phyloP scores from a whole-genome alignment of 2,888 invertebrate species.

The Lepidochitona cinerea region DNA sequence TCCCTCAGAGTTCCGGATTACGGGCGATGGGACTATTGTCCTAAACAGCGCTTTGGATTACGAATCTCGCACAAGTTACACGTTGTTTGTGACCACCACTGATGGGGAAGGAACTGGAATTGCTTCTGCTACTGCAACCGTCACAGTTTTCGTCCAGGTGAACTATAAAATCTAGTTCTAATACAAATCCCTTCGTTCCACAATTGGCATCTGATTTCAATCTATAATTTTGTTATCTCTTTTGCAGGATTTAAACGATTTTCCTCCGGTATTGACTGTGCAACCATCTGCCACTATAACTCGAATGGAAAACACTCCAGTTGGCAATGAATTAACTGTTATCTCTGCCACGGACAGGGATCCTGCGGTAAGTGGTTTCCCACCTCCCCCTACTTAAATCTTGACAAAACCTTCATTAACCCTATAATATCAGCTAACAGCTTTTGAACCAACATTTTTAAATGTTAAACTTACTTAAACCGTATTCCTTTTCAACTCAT shows the following conservation, averaged over 20 bases:
- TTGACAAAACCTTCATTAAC: too few species aligned
- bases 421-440: too few species aligned
- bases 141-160: constrained; percentile 57
- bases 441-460: too few species aligned
- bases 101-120: constrained; percentile 43
- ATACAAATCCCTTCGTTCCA: background rate
- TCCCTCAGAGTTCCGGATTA: constrained; percentile 45
- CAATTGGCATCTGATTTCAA: background rate
- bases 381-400: too few species aligned
- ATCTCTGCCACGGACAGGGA: constrained; percentile 48
- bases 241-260: constrained; percentile 60
- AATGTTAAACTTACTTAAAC: background rate
- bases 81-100: constrained; percentile 51
- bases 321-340: constrained; percentile 34
- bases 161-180: background rate
- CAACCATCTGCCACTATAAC: constrained; percentile 16
- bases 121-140: constrained; percentile 42
- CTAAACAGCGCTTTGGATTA: constrained; percentile 49
- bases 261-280: constrained; percentile 42
- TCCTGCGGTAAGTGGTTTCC: too few species aligned
- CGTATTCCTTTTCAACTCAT: background rate
- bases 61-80: constrained; percentile 44
- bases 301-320: constrained; percentile 32
- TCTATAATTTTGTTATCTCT: background rate
- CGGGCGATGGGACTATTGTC: constrained; percentile 40